Base-by-base conservation (phyloP, 2,888 invertebrate genomes). In the Helleia helle region DNA sequence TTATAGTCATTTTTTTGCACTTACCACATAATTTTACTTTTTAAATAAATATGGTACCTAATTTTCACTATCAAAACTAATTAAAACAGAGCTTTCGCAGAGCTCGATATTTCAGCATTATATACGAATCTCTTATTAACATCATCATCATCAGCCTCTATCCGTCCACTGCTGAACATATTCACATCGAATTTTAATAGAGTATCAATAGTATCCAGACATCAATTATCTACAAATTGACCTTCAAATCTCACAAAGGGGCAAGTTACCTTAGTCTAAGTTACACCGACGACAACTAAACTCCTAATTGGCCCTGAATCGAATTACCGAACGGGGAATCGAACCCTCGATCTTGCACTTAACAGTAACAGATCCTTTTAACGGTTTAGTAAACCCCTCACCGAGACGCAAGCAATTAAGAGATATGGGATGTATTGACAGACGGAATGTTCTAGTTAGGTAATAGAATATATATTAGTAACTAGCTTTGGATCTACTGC, bases 361-460 rank as follows among this genome's bases (percentile, higher is more conserved):
- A 81, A 67, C 64, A 62, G 59, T 55, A 51, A 60, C 57, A 66
- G 71, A 76, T 77, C 83, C 83, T 79, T 84, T 84, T 83, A 84
- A 80, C 81, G 83, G 81, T 80, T 83, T 80, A 81, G 76, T 79
- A 69, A 63, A 76, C 73, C 77, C 77, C 75, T 67, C 70, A 68
- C 66, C 51, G 63, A 75, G 61, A 75, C 76, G 71, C 74, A 64
- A 62, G 65, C 80, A 80, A 80, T 83, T 81, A 81, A 70, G 63
- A 59, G 70, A 71, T 72, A 71, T 59, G 58, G 55, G 60, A 47
- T 47, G 40, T 41, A 38, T 42, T 29, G 38, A 18, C 27, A 18
- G 40, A 44, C 47, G 42, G 27, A 40, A 26, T 30, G 15, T 15
- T 5, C 9, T 5, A 15, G n/a, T n/a, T n/a, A n/a, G n/a, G n/a